A percentile compares a stretch with the other conserved stretches of the same genome.
These are phyloP conservation scores for Lipophrys pholis DNA, from an alignment of 2,113 vertebrate genomes.

Conservation along the genomic window DNA sequence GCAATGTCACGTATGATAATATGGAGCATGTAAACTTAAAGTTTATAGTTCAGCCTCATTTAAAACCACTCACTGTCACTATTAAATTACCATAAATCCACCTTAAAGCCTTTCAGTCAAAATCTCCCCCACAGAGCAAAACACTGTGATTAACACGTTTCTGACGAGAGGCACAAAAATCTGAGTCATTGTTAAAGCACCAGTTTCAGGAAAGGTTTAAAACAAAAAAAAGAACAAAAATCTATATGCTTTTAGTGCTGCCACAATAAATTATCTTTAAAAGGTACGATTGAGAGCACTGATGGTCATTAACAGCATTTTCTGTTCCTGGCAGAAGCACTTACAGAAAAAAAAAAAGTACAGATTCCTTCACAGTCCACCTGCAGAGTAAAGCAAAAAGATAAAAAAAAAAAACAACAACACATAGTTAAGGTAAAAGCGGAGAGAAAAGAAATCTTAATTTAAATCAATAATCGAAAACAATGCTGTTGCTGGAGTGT, in stretches of 20 bases:
- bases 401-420: not conserved
- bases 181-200: too few species aligned
- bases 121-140: not conserved
- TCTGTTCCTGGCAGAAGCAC: not conserved
- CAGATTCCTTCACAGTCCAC: not conserved
- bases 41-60: not conserved
- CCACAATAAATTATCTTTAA: conserved; percentile 5
- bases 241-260: not conserved
- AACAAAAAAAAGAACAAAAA: not conserved
- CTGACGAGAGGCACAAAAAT: not conserved
- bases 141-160: not conserved
- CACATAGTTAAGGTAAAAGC: not conserved
- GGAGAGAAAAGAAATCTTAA: not conserved
- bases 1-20: not conserved
- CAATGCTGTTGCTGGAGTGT: conserved; percentile 13
- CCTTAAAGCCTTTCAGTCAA: not conserved
- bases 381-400: not conserved
- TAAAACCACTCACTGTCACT: not conserved
- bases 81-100: not conserved
- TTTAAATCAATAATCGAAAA: conserved; percentile 1
- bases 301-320: conserved; percentile 14
- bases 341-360: conserved; percentile 13
- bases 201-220: too few species aligned
- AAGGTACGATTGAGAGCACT: conserved; percentile 3
- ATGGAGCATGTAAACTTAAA: not conserved